These are phyloP conservation scores for Gari tellinella DNA, from an alignment of 2,888 invertebrate species.

Conservation along the genomic window DNA sequence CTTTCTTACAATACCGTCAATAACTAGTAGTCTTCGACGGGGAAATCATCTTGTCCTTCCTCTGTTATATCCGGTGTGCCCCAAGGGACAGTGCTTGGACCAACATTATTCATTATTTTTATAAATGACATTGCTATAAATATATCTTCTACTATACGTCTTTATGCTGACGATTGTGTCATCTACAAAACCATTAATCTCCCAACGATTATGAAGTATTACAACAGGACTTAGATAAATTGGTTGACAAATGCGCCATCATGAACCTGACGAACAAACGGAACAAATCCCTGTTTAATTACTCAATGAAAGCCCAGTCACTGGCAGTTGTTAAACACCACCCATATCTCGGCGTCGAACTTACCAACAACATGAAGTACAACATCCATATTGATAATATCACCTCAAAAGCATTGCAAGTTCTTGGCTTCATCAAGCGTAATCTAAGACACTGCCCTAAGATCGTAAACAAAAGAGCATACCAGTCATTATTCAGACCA, in stretches of 20 bases:
- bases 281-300: no score
- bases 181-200: conserved; percentile 6
- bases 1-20: not conserved
- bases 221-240: not conserved
- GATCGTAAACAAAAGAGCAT: not conserved
- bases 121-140: not conserved
- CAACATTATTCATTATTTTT: conserved; percentile 1
- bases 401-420: not conserved
- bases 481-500: not conserved
- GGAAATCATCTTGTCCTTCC: not conserved
- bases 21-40: conserved; percentile 1
- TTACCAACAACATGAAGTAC: conserved; percentile 11
- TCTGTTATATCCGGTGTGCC: not conserved
- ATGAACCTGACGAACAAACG: not conserved
- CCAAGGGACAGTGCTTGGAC: not conserved
- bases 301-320: not conserved
- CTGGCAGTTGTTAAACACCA: not conserved
- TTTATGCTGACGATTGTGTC: conserved; percentile 3
- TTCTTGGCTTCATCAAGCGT: not conserved
- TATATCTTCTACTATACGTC: no score
- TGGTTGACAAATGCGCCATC: conserved; percentile 1
- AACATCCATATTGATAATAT: conserved; percentile 7
- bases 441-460: conserved; percentile 9
- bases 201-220: no score
- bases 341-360: conserved; percentile 1